Evolutionary conservation across 2,797 vertebrate species (phyloP).

Genomic region (Sebastes matsubarae): DNA sequence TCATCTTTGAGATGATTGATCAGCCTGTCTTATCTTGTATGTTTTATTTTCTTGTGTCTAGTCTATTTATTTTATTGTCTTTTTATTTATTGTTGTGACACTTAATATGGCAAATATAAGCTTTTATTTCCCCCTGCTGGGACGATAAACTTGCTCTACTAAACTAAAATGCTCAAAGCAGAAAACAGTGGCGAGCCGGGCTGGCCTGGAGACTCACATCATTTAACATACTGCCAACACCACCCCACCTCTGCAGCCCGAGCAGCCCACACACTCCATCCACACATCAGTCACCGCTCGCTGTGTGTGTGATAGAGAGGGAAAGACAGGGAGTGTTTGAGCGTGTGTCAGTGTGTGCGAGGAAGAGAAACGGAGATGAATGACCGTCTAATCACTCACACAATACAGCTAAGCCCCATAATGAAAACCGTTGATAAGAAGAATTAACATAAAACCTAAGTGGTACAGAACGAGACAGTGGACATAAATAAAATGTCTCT

Average conservation of each 20-base stretch:
- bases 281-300: constrained; percentile 67
- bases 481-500: constrained; percentile 66
- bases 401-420: constrained; percentile 63
- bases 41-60: neutral
- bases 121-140: neutral
- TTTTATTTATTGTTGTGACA: constrained; percentile 12
- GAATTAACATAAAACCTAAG: constrained; percentile 76
- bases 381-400: constrained; percentile 71
- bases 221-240: constrained; percentile 73
- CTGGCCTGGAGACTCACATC: constrained; percentile 57
- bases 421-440: constrained; percentile 71
- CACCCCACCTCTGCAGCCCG: constrained; percentile 49
- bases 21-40: neutral
- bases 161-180: constrained; percentile 35
- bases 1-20: neutral
- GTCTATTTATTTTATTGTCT: neutral
- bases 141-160: constrained; percentile 9
- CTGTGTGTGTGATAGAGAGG: constrained; percentile 30
- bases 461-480: constrained; percentile 64
- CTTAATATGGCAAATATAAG: neutral
- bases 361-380: constrained; percentile 60
- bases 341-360: constrained; percentile 16
- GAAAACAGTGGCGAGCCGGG: constrained; percentile 25
- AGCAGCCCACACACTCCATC: constrained; percentile 51
- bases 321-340: neutral